Evolutionary conservation across 2,797 vertebrate genomes (phyloP), one percentile per base, ranked within the genome.

Genomic region (Pangasius mekongensis): DNA sequence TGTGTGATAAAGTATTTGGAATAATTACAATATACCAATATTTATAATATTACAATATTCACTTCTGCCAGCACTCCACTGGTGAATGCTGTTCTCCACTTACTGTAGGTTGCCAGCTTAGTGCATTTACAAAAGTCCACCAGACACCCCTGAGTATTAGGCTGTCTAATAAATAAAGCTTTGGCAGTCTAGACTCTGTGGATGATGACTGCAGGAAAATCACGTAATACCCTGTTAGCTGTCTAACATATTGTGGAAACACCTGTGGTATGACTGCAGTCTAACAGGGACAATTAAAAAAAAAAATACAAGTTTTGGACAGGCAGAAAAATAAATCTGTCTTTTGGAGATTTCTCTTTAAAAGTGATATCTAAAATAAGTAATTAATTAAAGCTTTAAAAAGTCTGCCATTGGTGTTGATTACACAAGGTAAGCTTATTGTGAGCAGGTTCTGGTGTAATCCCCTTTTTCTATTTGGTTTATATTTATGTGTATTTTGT

Each of bases 71-170:
- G n/a, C 84, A 89, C 16, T 86, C 24, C 3, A 77, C n/a, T 39
- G 33, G 6, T 77, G 27, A 77, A 83, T 67, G 49, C 60, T 83
- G 7, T 81, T 85, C 18, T 52, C 69, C 24, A 18, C 39, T 86
- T 73, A 58, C 54, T 49, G 18, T 54, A 66, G 64, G 69, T 66
- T 86, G 27, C 49, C 67, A 77, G 24, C 58, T 82, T 64, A 77
- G 8, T 89, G 13, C 58, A 47, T 86, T 82, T 89, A 77, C 66
- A 73, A 86, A 74, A 73, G 52, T 62, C 60, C 56, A 82, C 47
- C 69, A 83, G 78, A 89, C 85, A 89, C 83, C 84, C 76, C n/a
- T 24, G 54, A 82, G 87, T 89, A 89, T 82, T 86, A 81, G 16
- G 76, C 78, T 86, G 85, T 77, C 47, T 84, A 74, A 86, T 84